These are phyloP conservation scores for Nematolebias whitei DNA, from an alignment of 2,113 vertebrate species.

Conservation along the genomic window DNA sequence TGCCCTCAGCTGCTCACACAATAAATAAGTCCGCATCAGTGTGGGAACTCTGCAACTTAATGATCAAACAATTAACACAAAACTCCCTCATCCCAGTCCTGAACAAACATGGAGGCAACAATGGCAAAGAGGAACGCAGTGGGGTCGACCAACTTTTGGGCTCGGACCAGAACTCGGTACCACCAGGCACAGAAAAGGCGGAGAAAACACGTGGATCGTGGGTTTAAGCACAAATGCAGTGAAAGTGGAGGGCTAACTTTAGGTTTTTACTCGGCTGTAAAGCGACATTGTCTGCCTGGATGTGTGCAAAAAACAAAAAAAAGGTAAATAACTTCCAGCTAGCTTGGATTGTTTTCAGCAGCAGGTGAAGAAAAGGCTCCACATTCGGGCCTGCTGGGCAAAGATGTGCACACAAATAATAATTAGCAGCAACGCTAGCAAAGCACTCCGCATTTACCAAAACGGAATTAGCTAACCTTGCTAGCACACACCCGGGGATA, in stretches of 20 bases:
- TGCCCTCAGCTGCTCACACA: no score
- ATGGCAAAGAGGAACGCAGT: slow-evolving; percentile 48
- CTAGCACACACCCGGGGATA: slow-evolving; percentile 42
- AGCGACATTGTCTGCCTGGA: no score
- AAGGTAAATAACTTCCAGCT: neutral
- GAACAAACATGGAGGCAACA: slow-evolving; percentile 19
- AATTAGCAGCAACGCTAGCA: slow-evolving; percentile 32
- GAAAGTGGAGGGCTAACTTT: slow-evolving; percentile 59
- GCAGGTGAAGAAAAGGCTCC: neutral
- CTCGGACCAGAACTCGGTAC: neutral
- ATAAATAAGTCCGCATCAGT: neutral
- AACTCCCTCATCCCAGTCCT: slow-evolving; percentile 21
- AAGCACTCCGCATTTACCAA: slow-evolving; percentile 29
- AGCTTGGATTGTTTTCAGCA: neutral
- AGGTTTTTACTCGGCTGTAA: no score
- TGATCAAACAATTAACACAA: slow-evolving; percentile 8
- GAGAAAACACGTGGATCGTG: slow-evolving; percentile 59
- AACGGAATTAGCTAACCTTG: slow-evolving; percentile 55
- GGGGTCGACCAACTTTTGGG: slow-evolving; percentile 28
- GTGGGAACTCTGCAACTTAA: slow-evolving; percentile 4
- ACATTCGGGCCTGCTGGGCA: neutral
- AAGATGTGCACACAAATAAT: neutral
- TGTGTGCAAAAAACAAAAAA: no score
- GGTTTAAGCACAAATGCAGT: slow-evolving; percentile 44
- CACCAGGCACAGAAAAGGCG: slow-evolving; percentile 18